Percentiles rank a stretch among this genome's conserved stretches.
These are phyloP conservation scores for Griposia aprilina DNA, from an alignment of 2,888 invertebrate genomes.

Conservation along the genomic window DNA sequence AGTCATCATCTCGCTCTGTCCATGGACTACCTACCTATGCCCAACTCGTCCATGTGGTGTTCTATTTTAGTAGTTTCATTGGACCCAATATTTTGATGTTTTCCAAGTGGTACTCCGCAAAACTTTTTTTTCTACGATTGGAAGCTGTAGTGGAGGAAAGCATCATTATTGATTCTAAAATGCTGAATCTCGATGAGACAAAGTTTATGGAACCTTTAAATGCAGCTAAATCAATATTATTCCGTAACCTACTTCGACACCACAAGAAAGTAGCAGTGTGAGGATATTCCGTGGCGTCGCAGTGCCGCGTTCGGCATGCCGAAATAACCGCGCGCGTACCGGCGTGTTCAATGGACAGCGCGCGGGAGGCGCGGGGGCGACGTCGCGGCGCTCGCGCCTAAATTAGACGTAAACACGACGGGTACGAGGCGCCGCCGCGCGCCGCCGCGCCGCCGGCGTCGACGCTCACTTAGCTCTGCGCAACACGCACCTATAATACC, in stretches of 20 bases:
- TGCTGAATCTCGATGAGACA: not conserved
- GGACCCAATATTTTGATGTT: not conserved
- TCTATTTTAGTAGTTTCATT: constrained; percentile 14
- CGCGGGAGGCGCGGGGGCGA: constrained; percentile 81
- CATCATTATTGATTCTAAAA: not conserved
- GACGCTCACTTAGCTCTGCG: constrained; percentile 70
- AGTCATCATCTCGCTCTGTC: not conserved
- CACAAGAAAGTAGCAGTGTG: constrained; percentile 68
- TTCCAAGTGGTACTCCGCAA: not conserved
- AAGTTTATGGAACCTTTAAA: constrained; percentile 15
- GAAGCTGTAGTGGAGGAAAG: not conserved
- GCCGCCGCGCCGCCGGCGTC: constrained; percentile 61
- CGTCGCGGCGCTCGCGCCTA: constrained; percentile 89
- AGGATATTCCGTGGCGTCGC: constrained; percentile 79
- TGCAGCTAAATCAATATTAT: constrained; percentile 50
- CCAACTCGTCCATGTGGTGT: constrained; percentile 5
- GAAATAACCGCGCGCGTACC: constrained; percentile 87
- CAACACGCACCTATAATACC: constrained; percentile 62
- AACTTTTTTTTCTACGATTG: not conserved
- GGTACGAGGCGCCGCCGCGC: constrained; percentile 85
- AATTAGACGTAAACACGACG: constrained; percentile 90
- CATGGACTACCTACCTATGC: not conserved
- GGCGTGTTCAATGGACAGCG: constrained; percentile 87
- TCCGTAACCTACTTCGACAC: constrained; percentile 66
- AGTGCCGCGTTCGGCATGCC: constrained; percentile 82